A percentile compares a stretch with the other conserved stretches of the same genome.
Conservation (phyloP, 2,888 invertebrate genomes). For the Neuroscelio doddi region DNA sequence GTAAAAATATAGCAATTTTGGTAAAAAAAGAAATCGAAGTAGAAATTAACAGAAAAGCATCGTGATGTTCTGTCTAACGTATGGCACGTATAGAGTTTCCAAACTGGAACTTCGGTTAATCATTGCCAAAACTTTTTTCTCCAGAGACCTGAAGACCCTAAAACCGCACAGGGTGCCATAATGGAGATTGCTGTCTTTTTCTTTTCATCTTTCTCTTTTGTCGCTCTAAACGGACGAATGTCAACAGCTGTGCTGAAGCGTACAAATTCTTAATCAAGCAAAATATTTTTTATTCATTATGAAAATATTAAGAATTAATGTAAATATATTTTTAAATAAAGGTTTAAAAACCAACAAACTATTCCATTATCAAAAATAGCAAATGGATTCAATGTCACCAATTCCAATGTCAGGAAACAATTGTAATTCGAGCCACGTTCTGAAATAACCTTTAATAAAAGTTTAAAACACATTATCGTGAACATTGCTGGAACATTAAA, state of each 20-base stretch:
- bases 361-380: too few species aligned
- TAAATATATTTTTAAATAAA: too few species aligned
- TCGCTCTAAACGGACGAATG: too few species aligned
- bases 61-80: constrained; percentile 13
- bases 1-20: too few species aligned
- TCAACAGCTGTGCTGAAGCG: too few species aligned
- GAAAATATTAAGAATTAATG: neutral
- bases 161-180: constrained; percentile 58
- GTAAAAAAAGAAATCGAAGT: too few species aligned
- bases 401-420: constrained; percentile 34
- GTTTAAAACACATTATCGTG: constrained; percentile 71
- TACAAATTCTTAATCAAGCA: too few species aligned
- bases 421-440: constrained; percentile 68
- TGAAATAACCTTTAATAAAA: constrained; percentile 69
- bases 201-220: constrained; percentile 20
- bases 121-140: constrained; percentile 65
- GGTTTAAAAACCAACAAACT: too few species aligned
- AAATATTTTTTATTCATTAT: neutral
- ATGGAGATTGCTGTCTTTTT: constrained; percentile 58
- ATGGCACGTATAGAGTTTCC: constrained; percentile 47
- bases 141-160: constrained; percentile 57
- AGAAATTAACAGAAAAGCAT: too few species aligned
- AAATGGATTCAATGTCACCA: constrained; percentile 16
- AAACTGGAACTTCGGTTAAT: constrained; percentile 60
- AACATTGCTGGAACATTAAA: constrained; percentile 69